Percentiles rank a stretch among this genome's conserved stretches.
phyloP scores from a whole-genome alignment of 2,113 vertebrate genomes.

The Hyla sarda region DNA sequence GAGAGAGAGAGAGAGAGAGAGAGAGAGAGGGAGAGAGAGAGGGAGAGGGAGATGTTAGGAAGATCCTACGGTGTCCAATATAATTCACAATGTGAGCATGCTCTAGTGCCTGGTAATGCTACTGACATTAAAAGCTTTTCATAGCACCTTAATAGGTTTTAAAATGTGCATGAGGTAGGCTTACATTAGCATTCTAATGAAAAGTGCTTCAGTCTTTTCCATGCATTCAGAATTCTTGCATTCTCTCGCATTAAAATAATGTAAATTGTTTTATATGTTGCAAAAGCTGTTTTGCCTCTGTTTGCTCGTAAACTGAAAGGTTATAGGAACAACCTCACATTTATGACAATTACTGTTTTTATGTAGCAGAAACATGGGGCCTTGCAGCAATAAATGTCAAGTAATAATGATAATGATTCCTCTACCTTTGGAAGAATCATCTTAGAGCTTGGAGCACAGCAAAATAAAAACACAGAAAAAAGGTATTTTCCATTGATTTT shows the following conservation, averaged over 20 bases:
- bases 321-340: conserved; percentile 49
- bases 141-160: conserved; percentile 24
- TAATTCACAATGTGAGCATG: background rate
- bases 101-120: background rate
- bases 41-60: background rate
- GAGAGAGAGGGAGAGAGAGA: too few species aligned
- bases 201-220: conserved; percentile 10
- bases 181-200: conserved; percentile 48
- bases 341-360: conserved; percentile 44
- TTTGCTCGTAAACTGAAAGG: conserved; percentile 48
- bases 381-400: conserved; percentile 47
- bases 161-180: conserved; percentile 32
- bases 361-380: conserved; percentile 35
- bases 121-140: conserved; percentile 14
- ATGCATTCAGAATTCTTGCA: conserved; percentile 21
- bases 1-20: too few species aligned
- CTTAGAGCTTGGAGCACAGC: background rate
- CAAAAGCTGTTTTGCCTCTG: conserved; percentile 26
- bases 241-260: conserved; percentile 42
- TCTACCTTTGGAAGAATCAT: conserved; percentile 33
- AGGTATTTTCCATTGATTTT: background rate
- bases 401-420: conserved; percentile 39
- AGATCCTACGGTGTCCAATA: background rate
- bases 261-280: conserved; percentile 49
- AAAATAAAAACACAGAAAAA: conserved; percentile 21